These are phyloP conservation scores for Gryllus bimaculatus DNA, from an alignment of 1,140 invertebrate genomes.

Conservation along the genomic window DNA sequence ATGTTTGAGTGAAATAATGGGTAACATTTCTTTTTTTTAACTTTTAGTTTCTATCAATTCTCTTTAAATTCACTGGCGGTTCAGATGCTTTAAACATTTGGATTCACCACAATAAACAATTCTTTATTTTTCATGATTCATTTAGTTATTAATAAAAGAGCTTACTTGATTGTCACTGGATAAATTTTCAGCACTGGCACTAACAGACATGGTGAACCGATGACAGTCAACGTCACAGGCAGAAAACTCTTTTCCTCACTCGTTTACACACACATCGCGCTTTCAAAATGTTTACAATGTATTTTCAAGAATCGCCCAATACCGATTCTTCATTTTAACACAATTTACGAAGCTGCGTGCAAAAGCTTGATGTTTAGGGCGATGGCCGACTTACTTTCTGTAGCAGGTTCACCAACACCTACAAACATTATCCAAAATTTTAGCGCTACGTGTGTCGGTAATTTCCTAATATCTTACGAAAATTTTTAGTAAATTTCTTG, in stretches of 20 bases:
- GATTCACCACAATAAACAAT: not conserved
- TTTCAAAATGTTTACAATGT: not conserved
- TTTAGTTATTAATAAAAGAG: slow-evolving; percentile 18
- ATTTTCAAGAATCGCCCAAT: not conserved
- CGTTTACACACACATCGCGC: not conserved
- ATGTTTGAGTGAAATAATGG: no score
- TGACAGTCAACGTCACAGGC: not conserved
- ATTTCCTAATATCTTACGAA: no score
- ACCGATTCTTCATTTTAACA: not conserved
- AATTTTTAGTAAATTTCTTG: no score
- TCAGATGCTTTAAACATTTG: slow-evolving; percentile 11
- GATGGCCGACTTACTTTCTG: not conserved
- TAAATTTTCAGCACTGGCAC: slow-evolving; percentile 54
- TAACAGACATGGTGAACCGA: slow-evolving; percentile 45
- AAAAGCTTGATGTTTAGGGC: not conserved
- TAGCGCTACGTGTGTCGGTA: no score
- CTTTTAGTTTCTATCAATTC: no score
- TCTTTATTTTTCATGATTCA: slow-evolving; percentile 3
- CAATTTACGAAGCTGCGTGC: not conserved
- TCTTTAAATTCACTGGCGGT: no score
- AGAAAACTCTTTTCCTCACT: not conserved
- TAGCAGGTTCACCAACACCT: no score
- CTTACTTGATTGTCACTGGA: slow-evolving; percentile 48
- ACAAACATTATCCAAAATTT: no score
- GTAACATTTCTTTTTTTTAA: no score